Base-by-base conservation (phyloP, 2,888 invertebrate genomes). In the Drosophila fulvimacula region DNA sequence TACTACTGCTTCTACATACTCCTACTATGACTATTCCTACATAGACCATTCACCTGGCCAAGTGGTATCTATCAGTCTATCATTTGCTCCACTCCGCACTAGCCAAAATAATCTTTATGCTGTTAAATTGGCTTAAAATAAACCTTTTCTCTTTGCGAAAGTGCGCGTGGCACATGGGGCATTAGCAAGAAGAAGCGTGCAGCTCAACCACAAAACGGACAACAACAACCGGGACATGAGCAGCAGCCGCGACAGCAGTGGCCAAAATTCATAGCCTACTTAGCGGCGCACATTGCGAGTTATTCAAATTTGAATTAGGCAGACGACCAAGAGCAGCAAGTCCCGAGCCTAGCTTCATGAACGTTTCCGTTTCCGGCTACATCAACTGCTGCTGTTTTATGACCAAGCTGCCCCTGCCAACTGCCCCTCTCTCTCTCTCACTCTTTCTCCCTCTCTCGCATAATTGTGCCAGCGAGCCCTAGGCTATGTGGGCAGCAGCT, bases 251-350 rank as follows among this genome's bases (percentile, higher is more conserved):
- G 39, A 9, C 64, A 49, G 17, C 46, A 39, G 38, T 38, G 56
- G 38, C 59, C 70, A 60, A 78, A 52, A 70, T 83, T 81, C 81
- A 82, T 87, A 68, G 81, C 78, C 81, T 73, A 83, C 84, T 87
- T 87, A 78, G 71, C 68, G 74, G 74, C 74, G 81, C 84, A 68
- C 68, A 69, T 64, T 71, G 82, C 69, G 67, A 85, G 80, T 79
- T 88, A 88, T 88, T 82, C 76, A 82, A 82, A 82, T 82, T 85
- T 82, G 81, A 82, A 82, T 82, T 82, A 81, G 70, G n/a, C 63
- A n/a, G 38, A 21, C 32, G 44, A 21, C 13, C 44, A 48, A 11
- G 30, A 30, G 30, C 17, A 21, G 24, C 44, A 24, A 24, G 24
- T n/a, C 10, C 10, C 49, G 21, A 15, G 24, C 10, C 46, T 11